A percentile compares a stretch with the other conserved stretches of the same genome.
Evolutionary conservation across 2,888 invertebrate genomes (phyloP).

Genomic region (Dryadula phaetusa): DNA sequence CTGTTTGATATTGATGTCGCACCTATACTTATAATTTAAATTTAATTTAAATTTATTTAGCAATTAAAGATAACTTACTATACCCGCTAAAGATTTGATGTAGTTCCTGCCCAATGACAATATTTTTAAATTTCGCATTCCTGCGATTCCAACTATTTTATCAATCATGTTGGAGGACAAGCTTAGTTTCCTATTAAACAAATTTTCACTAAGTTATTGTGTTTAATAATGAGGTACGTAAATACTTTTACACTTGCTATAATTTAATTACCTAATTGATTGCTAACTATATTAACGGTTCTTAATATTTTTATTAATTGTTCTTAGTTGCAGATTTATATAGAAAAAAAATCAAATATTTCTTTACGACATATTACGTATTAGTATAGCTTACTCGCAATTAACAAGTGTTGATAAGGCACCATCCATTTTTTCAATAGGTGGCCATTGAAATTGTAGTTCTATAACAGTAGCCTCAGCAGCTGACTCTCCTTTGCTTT

Average conservation of each 20-base stretch:
- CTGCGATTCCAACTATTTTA: constrained; percentile 93
- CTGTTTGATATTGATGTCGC: no score
- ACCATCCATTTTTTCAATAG: constrained; percentile 97
- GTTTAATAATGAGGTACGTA: neutral
- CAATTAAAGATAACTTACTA: constrained; percentile 82
- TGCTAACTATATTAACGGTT: no score
- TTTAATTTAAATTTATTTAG: no score
- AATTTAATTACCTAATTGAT: no score
- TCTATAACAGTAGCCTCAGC: constrained; percentile 89
- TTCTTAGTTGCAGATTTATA: no score
- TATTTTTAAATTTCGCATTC: constrained; percentile 92
- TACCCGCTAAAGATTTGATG: constrained; percentile 93
- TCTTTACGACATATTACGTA: no score
- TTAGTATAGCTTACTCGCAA: constrained; percentile 88
- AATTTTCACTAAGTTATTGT: neutral
- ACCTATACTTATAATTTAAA: no score
- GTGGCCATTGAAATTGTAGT: constrained; percentile 95
- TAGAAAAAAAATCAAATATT: no score
- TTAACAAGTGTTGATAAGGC: constrained; percentile 89
- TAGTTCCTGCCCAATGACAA: constrained; percentile 94
- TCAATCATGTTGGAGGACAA: constrained; percentile 97
- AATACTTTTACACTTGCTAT: no score
- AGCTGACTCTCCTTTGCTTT: constrained; percentile 86
- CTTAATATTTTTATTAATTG: no score
- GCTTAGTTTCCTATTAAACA: constrained; percentile 89